Conservation (phyloP, 2,888 invertebrate genomes). For the Alviniconcha strummeri region DNA sequence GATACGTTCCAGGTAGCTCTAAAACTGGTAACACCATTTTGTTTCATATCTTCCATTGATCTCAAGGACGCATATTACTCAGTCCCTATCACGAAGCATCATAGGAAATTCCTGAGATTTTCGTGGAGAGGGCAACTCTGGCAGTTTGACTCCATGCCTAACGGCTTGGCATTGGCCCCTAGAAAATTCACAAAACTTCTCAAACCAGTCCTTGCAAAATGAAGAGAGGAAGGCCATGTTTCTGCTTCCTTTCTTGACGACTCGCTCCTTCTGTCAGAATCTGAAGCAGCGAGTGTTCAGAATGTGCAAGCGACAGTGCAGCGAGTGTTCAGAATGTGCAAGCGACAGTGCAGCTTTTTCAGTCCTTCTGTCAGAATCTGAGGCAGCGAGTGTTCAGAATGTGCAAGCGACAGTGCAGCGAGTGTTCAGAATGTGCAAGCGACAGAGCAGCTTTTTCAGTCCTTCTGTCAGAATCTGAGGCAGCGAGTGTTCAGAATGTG, state of each 20-base stretch:
- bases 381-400: slow-evolving; percentile 27
- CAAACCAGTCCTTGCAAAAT: background rate
- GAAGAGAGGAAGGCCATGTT: slow-evolving; percentile 8
- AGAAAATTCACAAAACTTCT: background rate
- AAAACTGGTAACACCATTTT: background rate
- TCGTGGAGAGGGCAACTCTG: background rate
- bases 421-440: slow-evolving; percentile 12
- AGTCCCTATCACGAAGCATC: background rate
- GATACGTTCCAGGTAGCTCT: background rate
- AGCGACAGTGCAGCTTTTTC: slow-evolving; percentile 4
- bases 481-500: slow-evolving; percentile 22
- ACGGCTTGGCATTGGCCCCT: slow-evolving; percentile 9
- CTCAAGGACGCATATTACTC: slow-evolving; percentile 5
- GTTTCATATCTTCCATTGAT: background rate
- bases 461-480: slow-evolving; percentile 33
- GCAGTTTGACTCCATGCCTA: slow-evolving; percentile 14
- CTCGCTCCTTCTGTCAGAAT: slow-evolving; percentile 33
- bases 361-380: slow-evolving; percentile 33
- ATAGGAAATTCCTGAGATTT: background rate
- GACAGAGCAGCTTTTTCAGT: slow-evolving; percentile 23
- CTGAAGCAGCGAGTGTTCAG: slow-evolving; percentile 30
- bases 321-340: slow-evolving; percentile 22
- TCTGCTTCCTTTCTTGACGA: slow-evolving; percentile 22
- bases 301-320: background rate
- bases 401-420: slow-evolving; percentile 10